phyloP scores from a whole-genome alignment of 2,113 vertebrate species.

The mouse (Mus musculus) region GRCm39 chr4:24696001-24696500 shows the following conservation, averaged over 20 bases:
- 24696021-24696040: neutral
- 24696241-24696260: neutral
- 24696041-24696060: neutral
- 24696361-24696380: conserved; percentile 15
- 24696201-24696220: neutral
- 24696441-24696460: conserved; percentile 44
- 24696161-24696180: conserved; percentile 7
- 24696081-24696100: neutral
- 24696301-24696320: neutral
- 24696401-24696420: conserved; percentile 45
- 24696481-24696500: conserved; percentile 24
- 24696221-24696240: neutral
- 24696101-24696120: neutral
- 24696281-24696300: neutral
- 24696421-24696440: conserved; percentile 5
- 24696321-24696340: neutral
- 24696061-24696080: neutral
- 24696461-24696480: conserved; percentile 33
- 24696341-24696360: neutral
- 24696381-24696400: neutral
- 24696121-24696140: neutral
- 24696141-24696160: neutral
- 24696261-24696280: neutral
- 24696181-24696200: neutral
- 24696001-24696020: neutral